A percentile compares a stretch with the other conserved stretches of the same genome.
phyloP scores from a whole-genome alignment of 2,888 invertebrate genomes.

The Caenorhabditis drosophilae region DNA sequence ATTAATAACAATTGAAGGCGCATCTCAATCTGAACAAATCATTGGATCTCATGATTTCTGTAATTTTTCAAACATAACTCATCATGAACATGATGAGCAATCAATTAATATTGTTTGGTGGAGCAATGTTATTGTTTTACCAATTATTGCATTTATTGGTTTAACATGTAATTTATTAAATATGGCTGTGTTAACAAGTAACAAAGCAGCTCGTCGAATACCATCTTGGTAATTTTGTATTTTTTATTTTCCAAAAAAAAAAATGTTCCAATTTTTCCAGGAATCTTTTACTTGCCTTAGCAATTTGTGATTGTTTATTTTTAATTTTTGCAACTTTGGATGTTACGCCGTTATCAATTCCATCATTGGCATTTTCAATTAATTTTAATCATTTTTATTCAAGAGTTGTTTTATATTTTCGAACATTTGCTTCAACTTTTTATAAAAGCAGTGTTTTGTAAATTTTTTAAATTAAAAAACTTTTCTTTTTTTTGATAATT shows the following conservation, averaged over 20 bases:
- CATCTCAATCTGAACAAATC: constrained; percentile 40
- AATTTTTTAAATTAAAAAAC: constrained; percentile 24
- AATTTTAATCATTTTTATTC: constrained; percentile 54
- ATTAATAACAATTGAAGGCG: constrained; percentile 37
- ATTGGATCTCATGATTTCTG: constrained; percentile 33
- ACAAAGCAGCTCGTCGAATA: constrained; percentile 63
- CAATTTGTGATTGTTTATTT: constrained; percentile 66
- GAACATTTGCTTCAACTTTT: constrained; percentile 67
- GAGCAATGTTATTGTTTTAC: constrained; percentile 62
- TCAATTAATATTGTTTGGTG: constrained; percentile 61
- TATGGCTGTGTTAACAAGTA: constrained; percentile 60
- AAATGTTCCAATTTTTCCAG: constrained; percentile 23
- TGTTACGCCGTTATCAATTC: constrained; percentile 57
- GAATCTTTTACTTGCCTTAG: constrained; percentile 65
- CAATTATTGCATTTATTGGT: constrained; percentile 63
- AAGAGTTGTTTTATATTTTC: constrained; percentile 60
- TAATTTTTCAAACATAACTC: constrained; percentile 48
- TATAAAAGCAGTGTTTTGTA: constrained; percentile 68
- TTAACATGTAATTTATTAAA: constrained; percentile 65
- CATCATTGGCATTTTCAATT: constrained; percentile 50
- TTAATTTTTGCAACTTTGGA: constrained; percentile 67
- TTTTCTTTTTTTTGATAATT: constrained; percentile 5
- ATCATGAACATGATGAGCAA: constrained; percentile 47
- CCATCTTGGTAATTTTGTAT: constrained; percentile 58
- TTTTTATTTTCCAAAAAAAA: neutral